Evolutionary conservation across 2,888 invertebrate genomes (phyloP), one percentile per base, ranked within the genome.

Genomic region (Harpalus rufipes): DNA sequence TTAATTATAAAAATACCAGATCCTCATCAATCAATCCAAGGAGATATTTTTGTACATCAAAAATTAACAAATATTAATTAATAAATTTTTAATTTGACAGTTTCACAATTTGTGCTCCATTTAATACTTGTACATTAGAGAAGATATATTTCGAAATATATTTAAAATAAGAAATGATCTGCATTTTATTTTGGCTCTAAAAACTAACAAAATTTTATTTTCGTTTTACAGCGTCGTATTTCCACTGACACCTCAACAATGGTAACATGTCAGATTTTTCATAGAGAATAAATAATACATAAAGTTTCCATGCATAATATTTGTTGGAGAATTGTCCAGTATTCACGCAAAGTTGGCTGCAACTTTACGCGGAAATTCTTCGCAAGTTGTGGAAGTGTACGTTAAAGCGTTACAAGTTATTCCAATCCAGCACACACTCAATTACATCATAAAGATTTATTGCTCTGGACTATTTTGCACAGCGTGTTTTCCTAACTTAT

Each of bases 391-490:
- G 44, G 51, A 74, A 74, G 41, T 74, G 44, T 74, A 74, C 41
- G 39, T 68, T 39, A 68, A 32, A 68, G 32, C 39, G 72, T 44
- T 74, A 44, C 72, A 74, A 74, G 72, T 74, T 74, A 74, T 74
- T 74, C 72, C 72, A 6, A 74, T 74, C 44, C 44, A 74, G 44
- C 72, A 74, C 72, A 41, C 41, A 74, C 72, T 74, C 72, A 74
- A 74, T 74, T 74, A 74, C 44, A 74, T 74, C 72, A 44, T 74
- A 74, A 74, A 74, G 72, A 74, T 74, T 74, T 74, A 74, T 74
- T 16, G 18, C 44, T 74, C 8, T 10, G 18, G 16, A 21, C 25
- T 25, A 21, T 21, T 74, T 44, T 74, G 44, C 44, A 74, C 18
- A 74, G 18, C 72, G 18, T 25, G 7, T 74, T 41, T 74, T 74